Percentiles rank a stretch among this genome's conserved stretches.
Evolutionary conservation across 37 sponge, comb jelly and placozoan genomes (phyloP).

Genomic region (Diacarnus erythraeanus): DNA sequence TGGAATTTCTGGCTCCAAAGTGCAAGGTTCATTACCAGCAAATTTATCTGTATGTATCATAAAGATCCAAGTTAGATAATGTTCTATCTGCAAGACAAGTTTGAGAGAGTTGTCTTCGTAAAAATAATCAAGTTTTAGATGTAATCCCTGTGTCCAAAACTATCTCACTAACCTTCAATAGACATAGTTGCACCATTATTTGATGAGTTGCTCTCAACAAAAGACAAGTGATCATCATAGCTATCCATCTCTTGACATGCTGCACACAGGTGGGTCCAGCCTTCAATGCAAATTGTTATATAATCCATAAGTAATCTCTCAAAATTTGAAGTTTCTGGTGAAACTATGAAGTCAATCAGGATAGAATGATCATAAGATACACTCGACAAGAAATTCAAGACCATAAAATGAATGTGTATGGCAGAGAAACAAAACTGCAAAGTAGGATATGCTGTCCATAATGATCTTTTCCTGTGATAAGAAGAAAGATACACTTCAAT

Average conservation of each 20-base stretch:
- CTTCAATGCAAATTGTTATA: neutral
- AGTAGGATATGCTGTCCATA: neutral
- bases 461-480: neutral
- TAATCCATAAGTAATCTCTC: slow-evolving; percentile 24
- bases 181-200: too few species aligned
- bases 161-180: too few species aligned
- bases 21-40: too few species aligned
- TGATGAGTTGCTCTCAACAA: too few species aligned
- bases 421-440: neutral
- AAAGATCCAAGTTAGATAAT: too few species aligned
- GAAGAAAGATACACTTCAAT: neutral
- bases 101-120: too few species aligned
- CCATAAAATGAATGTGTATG: slow-evolving; percentile 29
- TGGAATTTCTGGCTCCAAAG: too few species aligned
- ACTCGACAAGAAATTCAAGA: slow-evolving; percentile 28
- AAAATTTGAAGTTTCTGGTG: slow-evolving; percentile 38
- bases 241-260: slow-evolving; percentile 8
- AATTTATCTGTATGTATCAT: too few species aligned
- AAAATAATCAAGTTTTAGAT: too few species aligned
- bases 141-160: too few species aligned
- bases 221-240: neutral
- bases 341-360: slow-evolving; percentile 51
- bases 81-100: too few species aligned
- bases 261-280: slow-evolving; percentile 14
- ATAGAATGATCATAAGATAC: slow-evolving; percentile 43